These are phyloP conservation scores for Rhadina sibilatrix DNA, from an alignment of 2,113 vertebrate genomes.

Conservation along the genomic window DNA sequence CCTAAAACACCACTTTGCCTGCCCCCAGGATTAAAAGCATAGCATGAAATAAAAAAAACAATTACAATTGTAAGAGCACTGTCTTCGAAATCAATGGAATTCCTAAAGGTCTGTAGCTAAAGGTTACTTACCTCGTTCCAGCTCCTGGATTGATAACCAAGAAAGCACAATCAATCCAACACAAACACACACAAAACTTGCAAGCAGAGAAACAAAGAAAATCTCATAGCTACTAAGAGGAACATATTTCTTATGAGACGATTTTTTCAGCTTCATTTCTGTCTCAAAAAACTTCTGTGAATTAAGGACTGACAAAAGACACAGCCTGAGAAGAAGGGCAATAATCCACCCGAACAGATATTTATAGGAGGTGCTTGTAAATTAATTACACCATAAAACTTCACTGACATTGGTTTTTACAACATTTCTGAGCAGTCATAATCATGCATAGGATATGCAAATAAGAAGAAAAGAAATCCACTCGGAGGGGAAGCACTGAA, in stretches of 20 bases:
- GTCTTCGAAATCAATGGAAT: background rate
- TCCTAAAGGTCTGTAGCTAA: background rate
- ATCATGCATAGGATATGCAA: background rate
- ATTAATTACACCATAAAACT: constrained; percentile 30
- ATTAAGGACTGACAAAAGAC: background rate
- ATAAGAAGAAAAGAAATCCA: background rate
- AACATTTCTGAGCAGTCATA: background rate
- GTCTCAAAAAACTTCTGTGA: background rate
- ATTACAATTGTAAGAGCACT: background rate
- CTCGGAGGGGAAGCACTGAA: background rate
- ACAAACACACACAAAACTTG: constrained; percentile 28
- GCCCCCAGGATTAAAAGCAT: background rate
- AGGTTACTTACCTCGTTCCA: constrained; percentile 52
- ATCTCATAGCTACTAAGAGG: constrained; percentile 57
- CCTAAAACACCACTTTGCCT: background rate
- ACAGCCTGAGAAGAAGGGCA: background rate
- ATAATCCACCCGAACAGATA: background rate
- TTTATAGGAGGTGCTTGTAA: constrained; percentile 22
- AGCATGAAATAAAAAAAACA: background rate
- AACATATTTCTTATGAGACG: background rate
- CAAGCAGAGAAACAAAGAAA: constrained; percentile 48
- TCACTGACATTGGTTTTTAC: background rate
- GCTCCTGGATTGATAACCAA: constrained; percentile 62
- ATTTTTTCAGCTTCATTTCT: constrained; percentile 50
- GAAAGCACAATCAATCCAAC: constrained; percentile 65